Conservation (phyloP, 2,113 vertebrate genomes). For the Ariopsis seemanni region DNA sequence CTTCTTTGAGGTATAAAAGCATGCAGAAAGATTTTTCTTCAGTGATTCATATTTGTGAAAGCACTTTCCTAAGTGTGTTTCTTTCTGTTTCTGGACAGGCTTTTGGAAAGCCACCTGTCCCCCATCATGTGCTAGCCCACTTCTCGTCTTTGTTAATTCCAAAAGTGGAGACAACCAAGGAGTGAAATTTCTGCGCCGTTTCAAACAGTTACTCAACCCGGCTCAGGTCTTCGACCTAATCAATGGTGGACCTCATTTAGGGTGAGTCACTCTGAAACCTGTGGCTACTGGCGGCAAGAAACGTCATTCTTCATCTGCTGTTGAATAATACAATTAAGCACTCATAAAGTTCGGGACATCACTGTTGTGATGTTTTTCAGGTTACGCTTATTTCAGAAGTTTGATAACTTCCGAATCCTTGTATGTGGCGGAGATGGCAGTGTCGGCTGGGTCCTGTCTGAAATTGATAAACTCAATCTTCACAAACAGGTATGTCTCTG, state of each 20-base stretch:
- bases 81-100: conserved; percentile 73
- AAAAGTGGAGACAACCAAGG: conserved; percentile 99
- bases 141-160: conserved; percentile 98
- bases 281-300: background rate
- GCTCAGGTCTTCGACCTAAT: conserved; percentile 99
- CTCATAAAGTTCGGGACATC: background rate
- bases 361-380: conserved; percentile 70
- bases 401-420: conserved; percentile 97
- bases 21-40: conserved; percentile 5
- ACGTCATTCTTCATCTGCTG: background rate
- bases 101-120: conserved; percentile 99
- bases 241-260: conserved; percentile 96
- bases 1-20: background rate
- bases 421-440: conserved; percentile 97
- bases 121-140: conserved; percentile 93
- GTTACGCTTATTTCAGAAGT: conserved; percentile 95
- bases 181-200: conserved; percentile 96
- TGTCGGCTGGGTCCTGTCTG: conserved; percentile 97
- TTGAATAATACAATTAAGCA: background rate
- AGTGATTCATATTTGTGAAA: conserved; percentile 33
- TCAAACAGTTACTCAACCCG: conserved; percentile 97
- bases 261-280: conserved; percentile 73
- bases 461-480: conserved; percentile 95
- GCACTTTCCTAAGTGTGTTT: conserved; percentile 25
- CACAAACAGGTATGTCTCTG: conserved; percentile 84